These are phyloP conservation scores for Goniozus legneri DNA, from an alignment of 1,140 invertebrate species.

Conservation along the genomic window DNA sequence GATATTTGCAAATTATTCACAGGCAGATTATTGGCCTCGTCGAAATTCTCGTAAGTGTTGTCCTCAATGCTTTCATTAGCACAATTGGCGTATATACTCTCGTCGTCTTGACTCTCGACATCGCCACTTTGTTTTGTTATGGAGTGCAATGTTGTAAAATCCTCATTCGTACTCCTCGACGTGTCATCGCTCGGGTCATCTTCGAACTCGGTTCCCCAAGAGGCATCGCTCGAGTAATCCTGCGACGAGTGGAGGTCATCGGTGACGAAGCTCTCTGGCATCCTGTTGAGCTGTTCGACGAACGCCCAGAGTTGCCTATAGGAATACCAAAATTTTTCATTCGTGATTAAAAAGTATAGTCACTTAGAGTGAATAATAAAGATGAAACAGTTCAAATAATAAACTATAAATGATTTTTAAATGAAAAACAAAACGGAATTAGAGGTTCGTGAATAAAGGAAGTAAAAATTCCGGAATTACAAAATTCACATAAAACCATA, in stretches of 20 bases:
- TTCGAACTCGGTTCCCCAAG: conserved; percentile 48
- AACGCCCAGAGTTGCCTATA: conserved; percentile 40
- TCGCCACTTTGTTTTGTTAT: no score
- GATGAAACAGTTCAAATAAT: no score
- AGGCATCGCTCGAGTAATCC: conserved; percentile 35
- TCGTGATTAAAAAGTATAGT: no score
- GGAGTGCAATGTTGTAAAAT: no score
- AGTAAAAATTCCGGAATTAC: no score
- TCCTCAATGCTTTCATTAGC: conserved; percentile 21
- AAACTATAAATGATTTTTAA: no score
- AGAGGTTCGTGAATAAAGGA: no score
- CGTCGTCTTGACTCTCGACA: conserved; percentile 9
- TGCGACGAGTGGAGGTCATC: no score
- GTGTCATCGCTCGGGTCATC: conserved; percentile 29
- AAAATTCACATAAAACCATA: no score
- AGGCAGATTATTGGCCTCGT: conserved; percentile 2
- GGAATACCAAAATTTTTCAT: conserved; percentile 5
- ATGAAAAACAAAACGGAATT: no score
- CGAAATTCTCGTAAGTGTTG: conserved; percentile 36
- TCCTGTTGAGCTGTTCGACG: conserved; percentile 39
- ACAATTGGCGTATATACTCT: conserved; percentile 42
- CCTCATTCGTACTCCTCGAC: conserved; percentile 1
- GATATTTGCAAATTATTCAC: no score
- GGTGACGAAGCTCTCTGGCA: conserved; percentile 39
- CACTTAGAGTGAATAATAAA: no score